phyloP scores from a whole-genome alignment of 2,797 vertebrate species.

The Danio tinwini region DNA sequence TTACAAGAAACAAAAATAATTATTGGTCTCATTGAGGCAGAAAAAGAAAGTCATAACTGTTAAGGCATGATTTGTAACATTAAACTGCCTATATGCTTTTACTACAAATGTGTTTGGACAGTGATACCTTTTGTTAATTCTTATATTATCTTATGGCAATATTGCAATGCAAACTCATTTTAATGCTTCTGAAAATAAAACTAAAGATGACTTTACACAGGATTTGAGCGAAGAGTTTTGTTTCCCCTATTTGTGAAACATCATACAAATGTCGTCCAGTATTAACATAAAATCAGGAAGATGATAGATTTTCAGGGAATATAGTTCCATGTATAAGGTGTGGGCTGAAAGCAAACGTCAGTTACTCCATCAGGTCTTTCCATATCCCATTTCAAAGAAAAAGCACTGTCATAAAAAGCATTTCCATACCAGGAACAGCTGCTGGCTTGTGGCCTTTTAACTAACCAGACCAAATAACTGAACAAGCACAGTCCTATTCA shows the following conservation, averaged over 20 bases:
- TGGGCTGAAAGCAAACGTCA: not conserved
- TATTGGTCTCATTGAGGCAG: too few species aligned
- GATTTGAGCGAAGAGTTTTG: conserved; percentile 13
- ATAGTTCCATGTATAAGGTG: not conserved
- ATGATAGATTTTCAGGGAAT: not conserved
- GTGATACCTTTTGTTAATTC: too few species aligned
- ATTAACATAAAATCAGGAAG: conserved; percentile 15
- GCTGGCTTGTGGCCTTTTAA: conserved; percentile 29
- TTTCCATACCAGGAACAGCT: conserved; percentile 40
- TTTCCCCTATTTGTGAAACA: not conserved
- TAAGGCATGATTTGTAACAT: not conserved
- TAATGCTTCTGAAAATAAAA: not conserved
- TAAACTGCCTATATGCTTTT: not conserved
- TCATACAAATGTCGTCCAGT: not conserved
- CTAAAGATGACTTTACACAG: not conserved
- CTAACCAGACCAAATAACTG: conserved; percentile 39
- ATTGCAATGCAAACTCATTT: not conserved
- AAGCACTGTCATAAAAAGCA: conserved; percentile 21
- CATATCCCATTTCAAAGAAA: conserved; percentile 27
- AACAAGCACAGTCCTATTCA: conserved; percentile 9
- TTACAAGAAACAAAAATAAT: too few species aligned
- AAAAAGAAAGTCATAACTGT: too few species aligned
- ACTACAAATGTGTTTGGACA: not conserved
- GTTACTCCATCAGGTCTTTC: conserved; percentile 15
- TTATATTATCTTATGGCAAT: too few species aligned